Percentiles rank a stretch among this genome's conserved stretches.
phyloP scores from a whole-genome alignment of 1,140 invertebrate species.

The Thrips palmi region DNA sequence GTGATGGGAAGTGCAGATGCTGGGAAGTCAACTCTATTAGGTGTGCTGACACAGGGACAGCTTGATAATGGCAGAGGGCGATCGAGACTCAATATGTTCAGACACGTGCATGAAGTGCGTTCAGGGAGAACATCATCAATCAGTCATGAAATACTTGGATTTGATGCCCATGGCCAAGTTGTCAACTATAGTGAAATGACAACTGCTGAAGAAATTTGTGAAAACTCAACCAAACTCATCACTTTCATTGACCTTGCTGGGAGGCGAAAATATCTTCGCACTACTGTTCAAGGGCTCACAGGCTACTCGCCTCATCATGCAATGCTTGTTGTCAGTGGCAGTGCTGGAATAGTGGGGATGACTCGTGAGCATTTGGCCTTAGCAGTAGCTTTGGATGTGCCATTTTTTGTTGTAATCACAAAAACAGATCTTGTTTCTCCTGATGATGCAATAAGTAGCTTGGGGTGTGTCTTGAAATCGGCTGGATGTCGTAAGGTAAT shows the following conservation, averaged over 20 bases:
- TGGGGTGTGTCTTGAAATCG: constrained; percentile 40
- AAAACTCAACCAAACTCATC: constrained; percentile 74
- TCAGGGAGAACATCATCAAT: constrained; percentile 91
- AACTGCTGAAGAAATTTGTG: constrained; percentile 87
- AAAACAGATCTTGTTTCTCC: constrained; percentile 66
- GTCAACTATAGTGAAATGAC: constrained; percentile 81
- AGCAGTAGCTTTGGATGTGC: constrained; percentile 66
- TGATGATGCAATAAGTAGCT: constrained; percentile 30
- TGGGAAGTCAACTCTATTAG: constrained; percentile 83
- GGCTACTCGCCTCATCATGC: constrained; percentile 91
- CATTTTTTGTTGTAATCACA: constrained; percentile 77
- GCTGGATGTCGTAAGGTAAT: constrained; percentile 41
- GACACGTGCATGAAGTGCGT: constrained; percentile 92
- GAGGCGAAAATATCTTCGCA: constrained; percentile 88
- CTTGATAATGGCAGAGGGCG: constrained; percentile 89
- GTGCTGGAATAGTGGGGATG: constrained; percentile 44
- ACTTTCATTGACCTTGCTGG: constrained; percentile 94
- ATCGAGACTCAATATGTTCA: constrained; percentile 85
- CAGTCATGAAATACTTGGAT: constrained; percentile 91
- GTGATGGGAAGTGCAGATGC: constrained; percentile 86
- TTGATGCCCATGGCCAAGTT: constrained; percentile 57
- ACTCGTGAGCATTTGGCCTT: constrained; percentile 71
- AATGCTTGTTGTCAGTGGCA: constrained; percentile 67
- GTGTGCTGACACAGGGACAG: constrained; percentile 87
- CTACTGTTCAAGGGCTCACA: constrained; percentile 38